Evolutionary conservation across 92 coral and sea anemone species (phyloP).

Genomic region (Zoanthus gigantus): DNA sequence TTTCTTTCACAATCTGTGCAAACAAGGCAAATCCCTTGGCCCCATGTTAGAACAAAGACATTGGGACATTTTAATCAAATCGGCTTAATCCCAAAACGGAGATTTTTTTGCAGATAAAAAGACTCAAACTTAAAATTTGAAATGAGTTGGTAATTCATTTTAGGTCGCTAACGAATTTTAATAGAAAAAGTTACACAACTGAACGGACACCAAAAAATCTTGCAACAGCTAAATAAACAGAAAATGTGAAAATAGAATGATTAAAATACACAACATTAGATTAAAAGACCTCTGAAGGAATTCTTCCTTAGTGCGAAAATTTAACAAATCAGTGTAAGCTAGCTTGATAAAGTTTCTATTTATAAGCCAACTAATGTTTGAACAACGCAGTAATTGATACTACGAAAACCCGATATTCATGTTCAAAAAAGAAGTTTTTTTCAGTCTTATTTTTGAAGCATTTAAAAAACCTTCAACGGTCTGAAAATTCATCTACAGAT

Average conservation of each 20-base stretch:
- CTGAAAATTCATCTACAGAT: too few relatives aligned
- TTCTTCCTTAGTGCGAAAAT: background rate
- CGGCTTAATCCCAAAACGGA: too few relatives aligned
- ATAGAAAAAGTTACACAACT: background rate
- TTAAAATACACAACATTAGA: background rate
- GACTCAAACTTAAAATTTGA: background rate
- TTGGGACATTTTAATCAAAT: background rate
- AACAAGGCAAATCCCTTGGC: background rate
- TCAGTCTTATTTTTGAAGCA: too few relatives aligned
- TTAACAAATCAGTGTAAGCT: background rate
- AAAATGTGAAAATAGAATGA: background rate
- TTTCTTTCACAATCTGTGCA: background rate
- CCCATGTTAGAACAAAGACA: background rate
- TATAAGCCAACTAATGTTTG: background rate
- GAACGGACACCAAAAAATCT: background rate
- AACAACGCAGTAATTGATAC: background rate
- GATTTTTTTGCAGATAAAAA: background rate
- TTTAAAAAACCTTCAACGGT: too few relatives aligned
- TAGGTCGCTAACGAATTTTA: background rate
- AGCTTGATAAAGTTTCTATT: background rate
- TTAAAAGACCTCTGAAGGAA: background rate
- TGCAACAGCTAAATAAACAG: slow-evolving; percentile 13
- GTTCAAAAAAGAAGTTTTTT: too few relatives aligned
- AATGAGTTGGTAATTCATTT: background rate
- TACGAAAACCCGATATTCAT: background rate